phyloP scores from a whole-genome alignment of 2,113 vertebrate species.

The Urocolius indicus region DNA sequence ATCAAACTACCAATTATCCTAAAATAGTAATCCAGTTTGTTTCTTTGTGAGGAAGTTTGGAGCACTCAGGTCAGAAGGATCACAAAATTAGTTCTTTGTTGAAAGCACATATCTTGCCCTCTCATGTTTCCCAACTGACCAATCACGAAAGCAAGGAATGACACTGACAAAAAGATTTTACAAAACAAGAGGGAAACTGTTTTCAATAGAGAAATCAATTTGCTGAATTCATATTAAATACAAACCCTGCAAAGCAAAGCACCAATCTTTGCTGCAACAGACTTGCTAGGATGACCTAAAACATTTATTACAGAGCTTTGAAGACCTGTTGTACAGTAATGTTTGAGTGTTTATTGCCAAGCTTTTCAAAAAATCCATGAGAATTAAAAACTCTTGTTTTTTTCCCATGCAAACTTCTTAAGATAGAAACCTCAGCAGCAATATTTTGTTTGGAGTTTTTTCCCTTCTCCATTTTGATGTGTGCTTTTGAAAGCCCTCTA shows the following conservation, averaged over 20 bases:
- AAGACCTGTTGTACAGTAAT: not conserved
- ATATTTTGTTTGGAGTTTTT: not conserved
- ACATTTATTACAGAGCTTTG: not conserved
- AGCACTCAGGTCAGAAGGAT: constrained; percentile 34
- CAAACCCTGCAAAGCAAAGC: not conserved
- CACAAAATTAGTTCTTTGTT: constrained; percentile 58
- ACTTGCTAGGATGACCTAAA: not conserved
- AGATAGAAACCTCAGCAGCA: constrained; percentile 33
- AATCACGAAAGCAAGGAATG: constrained; percentile 25
- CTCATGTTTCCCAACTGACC: constrained; percentile 41
- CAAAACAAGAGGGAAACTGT: not conserved
- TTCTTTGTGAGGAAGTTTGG: constrained; percentile 67
- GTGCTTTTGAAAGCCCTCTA: constrained; percentile 26
- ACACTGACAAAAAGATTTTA: not conserved
- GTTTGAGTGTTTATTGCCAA: not conserved
- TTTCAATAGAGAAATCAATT: not conserved
- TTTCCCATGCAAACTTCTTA: constrained; percentile 16
- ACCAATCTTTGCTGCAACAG: not conserved
- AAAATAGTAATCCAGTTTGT: constrained; percentile 71
- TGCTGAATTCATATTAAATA: not conserved
- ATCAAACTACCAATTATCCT: constrained; percentile 66
- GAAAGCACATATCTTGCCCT: constrained; percentile 14
- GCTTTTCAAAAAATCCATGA: not conserved
- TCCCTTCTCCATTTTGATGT: constrained; percentile 5
- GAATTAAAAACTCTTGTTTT: not conserved